These are phyloP conservation scores for Euspilapteryx auroguttella DNA, from an alignment of 2,888 invertebrate genomes.

Conservation along the genomic window DNA sequence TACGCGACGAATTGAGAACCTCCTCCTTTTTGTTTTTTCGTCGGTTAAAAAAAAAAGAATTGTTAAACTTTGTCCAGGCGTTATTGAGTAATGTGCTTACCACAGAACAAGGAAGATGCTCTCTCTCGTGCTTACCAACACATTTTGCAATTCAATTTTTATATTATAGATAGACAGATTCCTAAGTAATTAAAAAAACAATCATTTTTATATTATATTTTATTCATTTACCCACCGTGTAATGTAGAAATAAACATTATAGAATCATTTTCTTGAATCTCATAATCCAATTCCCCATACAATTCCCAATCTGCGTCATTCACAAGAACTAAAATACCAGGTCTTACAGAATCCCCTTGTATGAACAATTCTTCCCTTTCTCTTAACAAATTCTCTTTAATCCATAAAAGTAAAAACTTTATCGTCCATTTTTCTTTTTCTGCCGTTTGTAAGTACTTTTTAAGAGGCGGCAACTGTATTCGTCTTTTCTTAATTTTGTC, in stretches of 20 bases:
- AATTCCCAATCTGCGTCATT: slow-evolving; percentile 98
- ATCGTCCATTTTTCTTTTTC: slow-evolving; percentile 64
- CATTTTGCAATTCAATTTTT: too few relatives aligned
- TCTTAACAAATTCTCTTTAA: slow-evolving; percentile 79
- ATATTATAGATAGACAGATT: too few relatives aligned
- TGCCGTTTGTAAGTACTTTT: slow-evolving; percentile 32
- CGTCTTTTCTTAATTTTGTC: slow-evolving; percentile 76
- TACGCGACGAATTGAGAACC: too few relatives aligned
- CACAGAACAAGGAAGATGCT: too few relatives aligned
- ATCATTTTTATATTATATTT: too few relatives aligned
- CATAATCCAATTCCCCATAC: slow-evolving; percentile 72
- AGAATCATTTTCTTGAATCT: slow-evolving; percentile 68
- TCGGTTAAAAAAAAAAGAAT: too few relatives aligned
- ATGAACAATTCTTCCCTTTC: slow-evolving; percentile 75
- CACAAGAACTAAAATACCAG: slow-evolving; percentile 91
- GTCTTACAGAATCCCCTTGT: slow-evolving; percentile 65
- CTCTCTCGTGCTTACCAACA: too few relatives aligned
- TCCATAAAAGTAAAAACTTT: slow-evolving; percentile 74
- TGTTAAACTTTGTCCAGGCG: too few relatives aligned
- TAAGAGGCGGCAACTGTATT: slow-evolving; percentile 62
- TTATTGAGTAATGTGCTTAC: too few relatives aligned
- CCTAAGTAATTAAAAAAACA: too few relatives aligned
- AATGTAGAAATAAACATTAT: slow-evolving; percentile 82
- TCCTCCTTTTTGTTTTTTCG: too few relatives aligned
- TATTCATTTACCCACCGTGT: slow-evolving; percentile 80